Evolutionary conservation across 1,140 invertebrate genomes (phyloP).

Genomic region (Leptinotarsa lineolata): DNA sequence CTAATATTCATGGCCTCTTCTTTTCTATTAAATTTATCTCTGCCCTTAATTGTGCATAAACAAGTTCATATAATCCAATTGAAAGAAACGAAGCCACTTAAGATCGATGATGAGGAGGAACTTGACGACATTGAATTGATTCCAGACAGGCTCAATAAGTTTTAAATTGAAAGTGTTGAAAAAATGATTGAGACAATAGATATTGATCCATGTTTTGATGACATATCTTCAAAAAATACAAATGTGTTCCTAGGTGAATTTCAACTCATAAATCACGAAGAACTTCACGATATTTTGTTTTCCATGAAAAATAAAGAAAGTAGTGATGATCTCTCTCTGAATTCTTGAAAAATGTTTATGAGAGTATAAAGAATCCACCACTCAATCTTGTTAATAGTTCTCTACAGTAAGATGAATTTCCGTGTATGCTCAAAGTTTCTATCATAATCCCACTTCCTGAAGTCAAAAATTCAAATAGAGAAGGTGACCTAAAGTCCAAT

Average conservation of each 20-base stretch:
- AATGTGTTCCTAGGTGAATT: neutral
- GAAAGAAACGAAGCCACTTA: too few species aligned
- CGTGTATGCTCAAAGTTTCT: neutral
- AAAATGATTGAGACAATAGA: neutral
- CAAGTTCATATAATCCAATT: too few species aligned
- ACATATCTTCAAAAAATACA: neutral
- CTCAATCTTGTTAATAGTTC: neutral
- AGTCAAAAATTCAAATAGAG: conserved; percentile 8
- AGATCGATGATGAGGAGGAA: neutral
- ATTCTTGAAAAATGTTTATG: conserved; percentile 13
- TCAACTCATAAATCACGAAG: neutral
- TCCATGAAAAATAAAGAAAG: conserved; percentile 4
- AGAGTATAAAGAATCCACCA: neutral
- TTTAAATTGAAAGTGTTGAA: neutral
- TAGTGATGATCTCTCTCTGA: conserved; percentile 8
- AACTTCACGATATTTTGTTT: neutral
- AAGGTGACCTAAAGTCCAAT: neutral
- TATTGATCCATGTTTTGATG: neutral
- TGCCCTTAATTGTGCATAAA: too few species aligned
- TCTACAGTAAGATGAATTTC: neutral
- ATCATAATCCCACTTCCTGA: neutral
- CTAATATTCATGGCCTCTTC: too few species aligned
- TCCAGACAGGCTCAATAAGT: neutral
- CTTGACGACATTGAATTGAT: neutral
- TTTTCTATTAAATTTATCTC: too few species aligned